Evolutionary conservation across 2,113 vertebrate species (phyloP).

Genomic region (Isurus oxyrinchus): DNA sequence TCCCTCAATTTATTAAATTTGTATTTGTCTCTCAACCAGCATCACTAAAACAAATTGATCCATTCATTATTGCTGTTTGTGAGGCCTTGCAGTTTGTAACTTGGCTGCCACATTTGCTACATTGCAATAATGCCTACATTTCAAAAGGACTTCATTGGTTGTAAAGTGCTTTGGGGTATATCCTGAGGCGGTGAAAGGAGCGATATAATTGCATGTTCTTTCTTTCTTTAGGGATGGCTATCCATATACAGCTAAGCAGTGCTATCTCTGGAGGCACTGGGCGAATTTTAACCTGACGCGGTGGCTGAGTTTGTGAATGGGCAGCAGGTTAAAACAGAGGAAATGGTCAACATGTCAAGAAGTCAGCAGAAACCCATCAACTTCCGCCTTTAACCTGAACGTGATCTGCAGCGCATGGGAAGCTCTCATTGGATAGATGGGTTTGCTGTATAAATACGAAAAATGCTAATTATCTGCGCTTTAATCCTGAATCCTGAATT

Average conservation of each 20-base stretch:
- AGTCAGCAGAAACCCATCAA: not conserved
- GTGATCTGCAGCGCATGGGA: not conserved
- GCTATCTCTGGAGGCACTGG: not conserved
- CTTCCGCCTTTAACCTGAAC: not conserved
- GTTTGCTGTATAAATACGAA: not conserved
- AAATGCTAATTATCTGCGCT: not conserved
- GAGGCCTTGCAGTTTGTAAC: not conserved
- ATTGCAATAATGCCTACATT: not conserved
- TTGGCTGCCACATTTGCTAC: not conserved
- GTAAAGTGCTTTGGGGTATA: not conserved
- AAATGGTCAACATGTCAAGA: not conserved
- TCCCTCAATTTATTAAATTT: not conserved
- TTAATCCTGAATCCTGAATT: not conserved
- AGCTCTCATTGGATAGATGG: not conserved
- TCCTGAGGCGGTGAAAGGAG: not conserved
- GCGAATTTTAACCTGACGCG: no score
- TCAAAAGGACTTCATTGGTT: not conserved
- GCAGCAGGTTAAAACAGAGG: no score
- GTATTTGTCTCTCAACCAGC: not conserved
- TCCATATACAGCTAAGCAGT: not conserved
- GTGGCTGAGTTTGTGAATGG: no score
- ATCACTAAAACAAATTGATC: not conserved
- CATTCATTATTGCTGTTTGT: not conserved
- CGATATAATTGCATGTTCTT: not conserved
- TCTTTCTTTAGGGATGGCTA: not conserved